phyloP scores from a whole-genome alignment of 2,888 invertebrate species.

The Darwinula stevensoni region DNA sequence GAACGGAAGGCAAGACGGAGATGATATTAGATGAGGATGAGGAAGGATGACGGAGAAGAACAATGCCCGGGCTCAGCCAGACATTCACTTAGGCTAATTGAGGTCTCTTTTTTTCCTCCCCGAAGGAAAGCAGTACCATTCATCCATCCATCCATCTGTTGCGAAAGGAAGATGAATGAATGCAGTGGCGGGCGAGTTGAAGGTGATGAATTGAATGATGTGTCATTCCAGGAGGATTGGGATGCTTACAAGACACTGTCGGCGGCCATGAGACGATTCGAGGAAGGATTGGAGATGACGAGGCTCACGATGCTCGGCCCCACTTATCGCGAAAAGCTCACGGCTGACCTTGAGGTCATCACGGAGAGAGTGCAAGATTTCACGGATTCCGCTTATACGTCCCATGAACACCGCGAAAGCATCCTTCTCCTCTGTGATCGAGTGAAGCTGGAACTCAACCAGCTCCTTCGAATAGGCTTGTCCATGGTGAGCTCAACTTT shows the following conservation, averaged over 20 bases:
- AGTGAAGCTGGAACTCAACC: slow-evolving; percentile 66
- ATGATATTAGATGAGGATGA: too few species aligned
- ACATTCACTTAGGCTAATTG: too few species aligned
- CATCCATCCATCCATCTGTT: too few species aligned
- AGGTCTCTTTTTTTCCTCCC: too few species aligned
- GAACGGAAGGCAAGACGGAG: too few species aligned
- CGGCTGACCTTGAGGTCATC: slow-evolving; percentile 57
- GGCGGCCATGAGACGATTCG: slow-evolving; percentile 50
- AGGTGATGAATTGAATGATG: too few species aligned
- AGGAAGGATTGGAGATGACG: slow-evolving; percentile 57
- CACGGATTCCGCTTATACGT: slow-evolving; percentile 95
- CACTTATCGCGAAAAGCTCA: slow-evolving; percentile 39
- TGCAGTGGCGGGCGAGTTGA: too few species aligned
- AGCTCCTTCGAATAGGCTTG: slow-evolving; percentile 54
- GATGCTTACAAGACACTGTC: slow-evolving; percentile 25
- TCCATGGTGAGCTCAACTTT: slow-evolving; percentile 52
- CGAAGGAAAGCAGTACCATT: too few species aligned
- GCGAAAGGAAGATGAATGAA: too few species aligned
- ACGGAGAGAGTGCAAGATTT: slow-evolving; percentile 85
- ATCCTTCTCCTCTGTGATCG: slow-evolving; percentile 62
- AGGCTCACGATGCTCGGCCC: slow-evolving; percentile 42
- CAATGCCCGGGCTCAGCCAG: too few species aligned
- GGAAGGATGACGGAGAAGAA: too few species aligned
- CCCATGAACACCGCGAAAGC: slow-evolving; percentile 82
- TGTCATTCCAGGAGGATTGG: slow-evolving; percentile 28